Conservation (phyloP, 1,140 invertebrate species). For the Battus philenor region DNA sequence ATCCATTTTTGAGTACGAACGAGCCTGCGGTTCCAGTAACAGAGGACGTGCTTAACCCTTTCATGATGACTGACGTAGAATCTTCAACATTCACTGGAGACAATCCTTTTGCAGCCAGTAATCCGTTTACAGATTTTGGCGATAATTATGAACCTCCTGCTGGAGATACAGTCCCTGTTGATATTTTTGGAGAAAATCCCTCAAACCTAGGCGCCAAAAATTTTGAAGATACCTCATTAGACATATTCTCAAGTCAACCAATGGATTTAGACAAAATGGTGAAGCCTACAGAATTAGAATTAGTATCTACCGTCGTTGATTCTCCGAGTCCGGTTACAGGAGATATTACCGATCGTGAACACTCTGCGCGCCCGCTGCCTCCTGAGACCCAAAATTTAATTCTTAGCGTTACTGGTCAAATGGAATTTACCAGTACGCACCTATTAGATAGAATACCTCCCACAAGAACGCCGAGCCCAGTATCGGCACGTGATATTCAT, state of each 20-base stretch:
- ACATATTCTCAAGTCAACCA: slow-evolving; percentile 37
- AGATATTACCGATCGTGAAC: slow-evolving; percentile 54
- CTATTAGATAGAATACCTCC: slow-evolving; percentile 87
- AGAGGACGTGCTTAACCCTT: slow-evolving; percentile 81
- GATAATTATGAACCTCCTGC: slow-evolving; percentile 69
- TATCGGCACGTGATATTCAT: slow-evolving; percentile 85
- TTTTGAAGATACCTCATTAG: slow-evolving; percentile 35
- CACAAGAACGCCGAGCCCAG: slow-evolving; percentile 88
- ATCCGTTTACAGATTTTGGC: slow-evolving; percentile 81
- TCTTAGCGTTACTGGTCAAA: slow-evolving; percentile 88
- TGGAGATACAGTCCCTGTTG: slow-evolving; percentile 62
- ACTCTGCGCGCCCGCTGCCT: slow-evolving; percentile 77
- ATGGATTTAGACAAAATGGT: slow-evolving; percentile 31
- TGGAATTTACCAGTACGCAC: slow-evolving; percentile 91
- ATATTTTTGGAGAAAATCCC: slow-evolving; percentile 60
- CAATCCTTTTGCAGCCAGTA: slow-evolving; percentile 78
- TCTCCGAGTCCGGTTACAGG: slow-evolving; percentile 25
- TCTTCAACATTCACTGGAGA: slow-evolving; percentile 60
- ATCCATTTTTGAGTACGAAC: slow-evolving; percentile 86
- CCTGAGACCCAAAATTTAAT: slow-evolving; percentile 89
- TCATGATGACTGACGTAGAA: slow-evolving; percentile 78
- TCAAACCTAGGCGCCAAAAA: slow-evolving; percentile 45
- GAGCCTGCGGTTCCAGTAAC: slow-evolving; percentile 72
- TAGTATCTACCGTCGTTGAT: slow-evolving; percentile 44
- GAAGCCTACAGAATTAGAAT: slow-evolving; percentile 60